Conservation (phyloP, 2,888 invertebrate genomes). For the Synanthedon vespiformis region DNA sequence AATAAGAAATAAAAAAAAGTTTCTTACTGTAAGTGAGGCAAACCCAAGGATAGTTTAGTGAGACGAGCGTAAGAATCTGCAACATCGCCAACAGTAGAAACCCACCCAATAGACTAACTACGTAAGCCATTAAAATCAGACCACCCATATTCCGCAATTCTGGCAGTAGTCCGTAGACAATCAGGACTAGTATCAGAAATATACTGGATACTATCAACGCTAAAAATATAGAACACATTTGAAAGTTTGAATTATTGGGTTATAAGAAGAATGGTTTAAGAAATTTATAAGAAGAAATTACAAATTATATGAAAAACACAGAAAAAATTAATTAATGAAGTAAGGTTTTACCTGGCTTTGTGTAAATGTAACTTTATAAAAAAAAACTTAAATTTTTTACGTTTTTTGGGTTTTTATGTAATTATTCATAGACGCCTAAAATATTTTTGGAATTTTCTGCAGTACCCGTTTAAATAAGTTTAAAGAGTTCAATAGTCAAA, state of each 20-base stretch:
- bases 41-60: background rate
- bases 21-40: background rate
- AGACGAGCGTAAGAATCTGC: slow-evolving; percentile 12
- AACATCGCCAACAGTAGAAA: slow-evolving; percentile 28
- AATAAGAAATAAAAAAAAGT: background rate
- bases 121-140: slow-evolving; percentile 36
- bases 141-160: slow-evolving; percentile 37
- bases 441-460: too few species aligned
- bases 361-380: too few species aligned
- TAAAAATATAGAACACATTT: slow-evolving; percentile 11
- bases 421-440: too few species aligned
- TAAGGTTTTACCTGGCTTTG: too few species aligned
- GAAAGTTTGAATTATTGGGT: background rate
- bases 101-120: slow-evolving; percentile 26
- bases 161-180: slow-evolving; percentile 30
- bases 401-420: too few species aligned
- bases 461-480: too few species aligned
- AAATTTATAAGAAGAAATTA: too few species aligned
- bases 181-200: slow-evolving; percentile 29
- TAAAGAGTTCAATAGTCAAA: too few species aligned
- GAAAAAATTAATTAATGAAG: too few species aligned
- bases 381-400: too few species aligned
- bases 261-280: too few species aligned
- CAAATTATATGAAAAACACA: too few species aligned
- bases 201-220: slow-evolving; percentile 27